Conservation (phyloP, 2,113 vertebrate species). For the Scophthalmus maximus region DNA sequence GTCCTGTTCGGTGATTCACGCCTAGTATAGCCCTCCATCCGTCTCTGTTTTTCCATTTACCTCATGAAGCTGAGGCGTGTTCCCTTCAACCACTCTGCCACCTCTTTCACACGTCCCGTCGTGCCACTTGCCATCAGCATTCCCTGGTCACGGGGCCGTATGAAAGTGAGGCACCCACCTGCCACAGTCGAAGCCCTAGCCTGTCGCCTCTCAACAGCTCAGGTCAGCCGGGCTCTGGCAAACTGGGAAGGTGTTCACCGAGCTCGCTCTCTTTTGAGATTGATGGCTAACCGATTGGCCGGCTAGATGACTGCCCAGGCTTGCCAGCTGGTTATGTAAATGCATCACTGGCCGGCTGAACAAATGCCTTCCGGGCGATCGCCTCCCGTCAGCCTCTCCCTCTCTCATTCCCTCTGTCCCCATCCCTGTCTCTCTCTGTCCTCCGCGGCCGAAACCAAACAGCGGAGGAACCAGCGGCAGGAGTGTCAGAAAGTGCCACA, state of each 20-base stretch:
- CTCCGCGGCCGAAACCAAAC: constrained; percentile 45
- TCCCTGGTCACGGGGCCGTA: constrained; percentile 43
- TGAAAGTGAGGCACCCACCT: constrained; percentile 64
- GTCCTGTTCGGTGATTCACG: constrained; percentile 25
- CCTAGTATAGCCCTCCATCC: constrained; percentile 17
- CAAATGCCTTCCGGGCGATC: constrained; percentile 31
- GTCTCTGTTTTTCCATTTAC: constrained; percentile 29
- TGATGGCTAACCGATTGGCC: constrained; percentile 41
- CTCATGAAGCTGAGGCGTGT: constrained; percentile 37
- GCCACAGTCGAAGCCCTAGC: constrained; percentile 38
- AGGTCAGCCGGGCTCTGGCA: constrained; percentile 11
- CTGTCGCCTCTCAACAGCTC: constrained; percentile 40
- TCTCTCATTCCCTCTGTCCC: constrained; percentile 25
- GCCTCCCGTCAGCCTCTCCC: constrained; percentile 27
- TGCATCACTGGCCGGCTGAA: constrained; percentile 23
- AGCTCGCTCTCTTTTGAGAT: constrained; percentile 20
- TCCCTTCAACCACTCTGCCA: constrained; percentile 37
- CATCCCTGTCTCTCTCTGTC: constrained; percentile 7
- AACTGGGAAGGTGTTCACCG: constrained; percentile 21
- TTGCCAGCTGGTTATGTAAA: constrained; percentile 51
- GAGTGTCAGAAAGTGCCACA: constrained; percentile 71
- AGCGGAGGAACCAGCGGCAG: constrained; percentile 64
- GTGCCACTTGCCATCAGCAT: constrained; percentile 61
- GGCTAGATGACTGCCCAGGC: constrained; percentile 21
- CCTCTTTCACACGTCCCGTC: constrained; percentile 59